Evolutionary conservation across 92 coral and sea anemone genomes (phyloP), one percentile per base, ranked within the genome.

Genomic region (Phenganax marumi): DNA sequence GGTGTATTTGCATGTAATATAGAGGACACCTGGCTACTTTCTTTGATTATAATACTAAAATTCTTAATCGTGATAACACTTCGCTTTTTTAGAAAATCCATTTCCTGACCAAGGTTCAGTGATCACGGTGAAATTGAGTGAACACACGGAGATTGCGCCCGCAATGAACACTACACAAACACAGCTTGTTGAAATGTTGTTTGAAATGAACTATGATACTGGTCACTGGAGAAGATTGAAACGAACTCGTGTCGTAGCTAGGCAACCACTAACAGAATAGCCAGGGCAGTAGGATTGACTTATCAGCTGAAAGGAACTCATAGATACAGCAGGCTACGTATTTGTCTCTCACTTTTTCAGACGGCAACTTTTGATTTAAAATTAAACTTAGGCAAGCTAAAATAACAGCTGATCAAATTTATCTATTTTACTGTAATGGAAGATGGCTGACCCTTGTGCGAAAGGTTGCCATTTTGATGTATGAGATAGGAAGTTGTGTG

Each of bases 191-290:
- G 99, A 96, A 81, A 96, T 96, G 99, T 81, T 96, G 50, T 96
- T 96, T 86, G 99, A 96, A 68, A 96, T 96, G 99, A 96, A 96
- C 84, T 96, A 96, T 50, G 97, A 96, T 71, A 87, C 99, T 12
- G 99, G 99, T 7, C 99, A 96, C 82, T 96, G 99, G 99, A 89
- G 99, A 73, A 81, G 99, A 39, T 87, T 96, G 9, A 96, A 96
- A 85, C 86, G 99, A 69, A 96, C 99, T 23, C 89, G 99, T 43
- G 97, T 96, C 13, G 85, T 96, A 12, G 89, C 99, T 33, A 96
- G 91, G 77, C 93, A 91, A 75, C 68, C 77, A 78, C 56, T 77
- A 76, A 54, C 81, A 24, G 50, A 49, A 24, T 25, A 76, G 12
- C 14, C 81, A 55, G 50, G 33, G 16, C 52, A 23, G 50, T 73